These are phyloP conservation scores for Stenodema calcarata DNA, from an alignment of 2,888 invertebrate genomes.

Conservation along the genomic window DNA sequence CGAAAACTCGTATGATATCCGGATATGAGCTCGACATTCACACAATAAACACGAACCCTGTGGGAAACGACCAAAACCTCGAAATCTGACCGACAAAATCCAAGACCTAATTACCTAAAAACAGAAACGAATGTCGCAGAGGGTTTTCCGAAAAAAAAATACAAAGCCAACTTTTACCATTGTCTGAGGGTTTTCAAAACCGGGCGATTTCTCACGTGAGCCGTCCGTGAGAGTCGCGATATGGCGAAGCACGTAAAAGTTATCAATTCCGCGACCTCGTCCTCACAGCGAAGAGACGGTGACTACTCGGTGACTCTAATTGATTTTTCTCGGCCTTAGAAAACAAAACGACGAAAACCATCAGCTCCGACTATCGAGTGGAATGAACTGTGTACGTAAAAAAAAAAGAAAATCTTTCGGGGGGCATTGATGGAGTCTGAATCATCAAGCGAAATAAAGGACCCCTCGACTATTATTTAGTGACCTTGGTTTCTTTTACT, in stretches of 20 bases:
- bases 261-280: not conserved
- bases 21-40: not conserved
- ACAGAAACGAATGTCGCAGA: not conserved
- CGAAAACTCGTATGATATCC: not conserved
- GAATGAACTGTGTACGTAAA: not conserved
- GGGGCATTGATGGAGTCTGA: not conserved
- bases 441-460: not conserved
- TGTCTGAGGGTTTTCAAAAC: not conserved
- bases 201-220: not conserved
- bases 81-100: not conserved
- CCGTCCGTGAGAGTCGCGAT: not conserved
- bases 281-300: not conserved
- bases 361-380: not conserved
- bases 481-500: slow-evolving; percentile 2
- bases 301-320: not conserved
- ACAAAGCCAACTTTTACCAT: not conserved
- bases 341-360: not conserved
- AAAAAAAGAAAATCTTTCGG: not conserved
- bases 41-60: not conserved
- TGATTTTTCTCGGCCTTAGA: not conserved
- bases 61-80: not conserved
- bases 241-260: not conserved
- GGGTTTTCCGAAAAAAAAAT: not conserved
- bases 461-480: not conserved
- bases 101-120: slow-evolving; percentile 7